Base-by-base conservation (phyloP, 2,888 invertebrate genomes). In the Nysson spinosus region DNA sequence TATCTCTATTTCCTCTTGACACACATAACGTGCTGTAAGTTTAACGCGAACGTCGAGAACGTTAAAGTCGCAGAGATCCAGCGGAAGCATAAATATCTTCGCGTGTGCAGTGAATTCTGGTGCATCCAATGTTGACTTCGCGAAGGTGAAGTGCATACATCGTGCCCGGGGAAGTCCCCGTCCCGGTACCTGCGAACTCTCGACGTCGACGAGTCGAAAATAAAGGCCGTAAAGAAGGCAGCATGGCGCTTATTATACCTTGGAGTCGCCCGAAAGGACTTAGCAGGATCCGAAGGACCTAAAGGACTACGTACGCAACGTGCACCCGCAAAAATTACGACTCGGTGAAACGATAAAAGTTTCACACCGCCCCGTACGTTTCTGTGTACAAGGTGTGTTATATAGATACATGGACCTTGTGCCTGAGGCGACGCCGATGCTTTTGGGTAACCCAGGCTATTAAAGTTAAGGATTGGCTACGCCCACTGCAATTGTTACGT, bases 391-490 rank as follows among this genome's bases (percentile, higher is more conserved):
- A 19, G 17, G 26, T 47, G 26, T 6, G 14, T 9, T n/a, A 14
- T 34, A 34, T 14, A 14, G 30, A 19, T 20, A 20, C 12, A 30
- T 32, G 5, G 9, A 49, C 43, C 16, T 42, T 37, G 55, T 65
- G 70, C 62, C 66, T 58, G 62, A 52, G 66, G 66, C 72, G 58
- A 79, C 63, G n/a, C 63, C 57, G 43, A 39, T 72, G 71, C 78
- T 83, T 85, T 85, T 84, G 79, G 82, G 75, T 54, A 74, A 51
- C 63, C 68, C 69, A 79, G 73, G 74, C 77, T 79, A 78, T 84
- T 84, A 81, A 81, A 79, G 75, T 80, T 80, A 79, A 80, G 75
- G 73, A 81, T 80, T 76, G 76, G 77, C 71, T 77, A 82, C 83
- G 81, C 80, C 80, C 79, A 79, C 72, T 63, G 75, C 80, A n/a